These are phyloP conservation scores for Neosilurus mollespiculum DNA, from an alignment of 2,797 vertebrate species.

Conservation along the genomic window DNA sequence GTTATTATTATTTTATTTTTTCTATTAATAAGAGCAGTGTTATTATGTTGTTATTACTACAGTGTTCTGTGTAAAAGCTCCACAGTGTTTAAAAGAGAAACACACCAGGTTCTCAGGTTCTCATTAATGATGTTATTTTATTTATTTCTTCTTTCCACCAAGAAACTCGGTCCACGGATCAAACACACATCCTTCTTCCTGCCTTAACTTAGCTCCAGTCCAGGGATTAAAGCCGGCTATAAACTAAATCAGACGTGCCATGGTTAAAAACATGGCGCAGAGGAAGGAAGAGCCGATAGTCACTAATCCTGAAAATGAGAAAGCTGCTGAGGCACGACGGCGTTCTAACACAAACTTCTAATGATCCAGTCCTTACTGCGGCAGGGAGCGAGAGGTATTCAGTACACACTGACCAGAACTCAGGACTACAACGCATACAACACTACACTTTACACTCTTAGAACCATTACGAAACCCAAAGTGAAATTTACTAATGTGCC, in stretches of 20 bases:
- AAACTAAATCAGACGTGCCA: not conserved
- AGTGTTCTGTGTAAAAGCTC: not conserved
- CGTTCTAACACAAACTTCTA: slow-evolving; percentile 21
- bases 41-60: not conserved
- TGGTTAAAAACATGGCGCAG: not conserved
- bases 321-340: slow-evolving; percentile 64
- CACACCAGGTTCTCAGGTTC: not conserved
- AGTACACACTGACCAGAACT: slow-evolving; percentile 3
- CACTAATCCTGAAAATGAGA: slow-evolving; percentile 67
- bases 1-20: not conserved
- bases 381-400: not conserved
- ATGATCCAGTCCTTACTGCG: not conserved
- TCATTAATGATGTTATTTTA: not conserved
- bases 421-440: not conserved
- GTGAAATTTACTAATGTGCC: no score
- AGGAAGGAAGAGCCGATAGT: not conserved
- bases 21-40: not conserved
- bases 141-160: slow-evolving; percentile 11
- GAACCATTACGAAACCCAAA: not conserved
- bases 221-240: slow-evolving; percentile 9
- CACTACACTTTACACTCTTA: not conserved
- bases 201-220: slow-evolving; percentile 3
- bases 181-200: slow-evolving; percentile 1
- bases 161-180: slow-evolving; percentile 5
- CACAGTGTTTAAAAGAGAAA: not conserved